These are phyloP conservation scores for Carpatolechia fugitivella DNA, from an alignment of 2,888 invertebrate genomes.

Conservation along the genomic window DNA sequence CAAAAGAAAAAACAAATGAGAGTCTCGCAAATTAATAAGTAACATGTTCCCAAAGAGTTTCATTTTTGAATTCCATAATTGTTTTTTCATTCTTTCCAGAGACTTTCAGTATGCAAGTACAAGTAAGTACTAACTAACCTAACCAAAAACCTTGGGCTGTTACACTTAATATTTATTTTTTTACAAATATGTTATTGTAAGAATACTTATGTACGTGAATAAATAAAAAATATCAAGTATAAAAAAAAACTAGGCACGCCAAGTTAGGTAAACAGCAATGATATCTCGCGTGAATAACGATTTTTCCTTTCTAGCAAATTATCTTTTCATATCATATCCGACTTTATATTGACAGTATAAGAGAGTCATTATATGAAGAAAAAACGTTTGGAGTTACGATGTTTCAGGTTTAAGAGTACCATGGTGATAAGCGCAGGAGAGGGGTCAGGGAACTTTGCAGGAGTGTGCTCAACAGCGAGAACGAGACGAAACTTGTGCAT, in stretches of 20 bases:
- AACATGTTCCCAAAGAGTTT: too few species aligned
- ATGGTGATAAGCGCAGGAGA: slow-evolving; percentile 67
- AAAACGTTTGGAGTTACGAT: slow-evolving; percentile 34
- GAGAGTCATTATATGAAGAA: slow-evolving; percentile 2
- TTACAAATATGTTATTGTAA: too few species aligned
- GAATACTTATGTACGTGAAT: too few species aligned
- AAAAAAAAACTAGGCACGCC: not conserved
- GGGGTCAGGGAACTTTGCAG: slow-evolving; percentile 71
- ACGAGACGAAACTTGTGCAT: slow-evolving; percentile 24
- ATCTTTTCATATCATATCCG: not conserved
- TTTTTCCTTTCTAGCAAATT: not conserved
- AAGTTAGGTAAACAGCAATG: slow-evolving; percentile 24
- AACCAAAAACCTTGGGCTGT: too few species aligned
- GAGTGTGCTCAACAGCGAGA: slow-evolving; percentile 40
- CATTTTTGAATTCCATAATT: too few species aligned
- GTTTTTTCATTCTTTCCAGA: too few species aligned
- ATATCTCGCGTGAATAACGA: slow-evolving; percentile 15
- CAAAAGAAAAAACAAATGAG: too few species aligned
- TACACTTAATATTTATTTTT: too few species aligned
- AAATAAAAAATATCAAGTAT: too few species aligned
- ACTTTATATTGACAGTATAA: not conserved
- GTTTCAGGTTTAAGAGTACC: slow-evolving; percentile 38
- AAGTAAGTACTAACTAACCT: too few species aligned
- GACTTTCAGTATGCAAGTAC: too few species aligned
- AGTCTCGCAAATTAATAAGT: too few species aligned